These are phyloP conservation scores for Pseudomugil tenellus DNA, from an alignment of 2,797 vertebrate species.

Conservation along the genomic window DNA sequence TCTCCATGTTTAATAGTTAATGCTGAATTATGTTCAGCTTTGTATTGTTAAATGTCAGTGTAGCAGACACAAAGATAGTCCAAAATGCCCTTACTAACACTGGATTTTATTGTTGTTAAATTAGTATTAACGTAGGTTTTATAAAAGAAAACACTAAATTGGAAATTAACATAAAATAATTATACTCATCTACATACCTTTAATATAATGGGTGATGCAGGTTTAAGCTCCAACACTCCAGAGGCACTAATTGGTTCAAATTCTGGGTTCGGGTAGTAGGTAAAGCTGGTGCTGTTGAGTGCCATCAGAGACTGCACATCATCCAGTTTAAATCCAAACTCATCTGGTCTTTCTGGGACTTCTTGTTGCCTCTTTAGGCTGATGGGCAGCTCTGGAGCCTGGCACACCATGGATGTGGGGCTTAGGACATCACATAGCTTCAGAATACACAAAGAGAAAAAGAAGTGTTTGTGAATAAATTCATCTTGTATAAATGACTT, in stretches of 20 bases:
- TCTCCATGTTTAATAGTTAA: background rate
- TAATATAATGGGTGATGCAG: conserved; percentile 95
- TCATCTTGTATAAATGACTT: background rate
- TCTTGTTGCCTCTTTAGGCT: conserved; percentile 85
- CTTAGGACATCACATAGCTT: conserved; percentile 93
- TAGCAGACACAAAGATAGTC: background rate
- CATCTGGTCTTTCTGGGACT: conserved; percentile 88
- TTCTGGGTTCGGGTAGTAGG: conserved; percentile 95
- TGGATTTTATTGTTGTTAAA: fast-evolving
- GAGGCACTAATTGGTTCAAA: conserved; percentile 92
- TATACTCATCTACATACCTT: conserved; percentile 83
- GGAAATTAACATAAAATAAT: background rate
- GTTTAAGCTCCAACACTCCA: conserved; percentile 94
- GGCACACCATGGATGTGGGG: conserved; percentile 92
- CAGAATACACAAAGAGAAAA: conserved; percentile 15
- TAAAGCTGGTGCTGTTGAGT: conserved; percentile 94
- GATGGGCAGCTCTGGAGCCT: conserved; percentile 90
- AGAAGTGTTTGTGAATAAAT: background rate
- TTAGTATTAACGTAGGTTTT: background rate
- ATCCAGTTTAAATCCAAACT: conserved; percentile 97
- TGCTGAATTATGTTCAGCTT: background rate
- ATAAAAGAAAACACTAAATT: background rate
- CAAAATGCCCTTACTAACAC: background rate
- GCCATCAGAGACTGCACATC: conserved; percentile 91
- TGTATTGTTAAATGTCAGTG: background rate